phyloP scores from a whole-genome alignment of 2,888 invertebrate species.

The Ichneumon xanthorius region DNA sequence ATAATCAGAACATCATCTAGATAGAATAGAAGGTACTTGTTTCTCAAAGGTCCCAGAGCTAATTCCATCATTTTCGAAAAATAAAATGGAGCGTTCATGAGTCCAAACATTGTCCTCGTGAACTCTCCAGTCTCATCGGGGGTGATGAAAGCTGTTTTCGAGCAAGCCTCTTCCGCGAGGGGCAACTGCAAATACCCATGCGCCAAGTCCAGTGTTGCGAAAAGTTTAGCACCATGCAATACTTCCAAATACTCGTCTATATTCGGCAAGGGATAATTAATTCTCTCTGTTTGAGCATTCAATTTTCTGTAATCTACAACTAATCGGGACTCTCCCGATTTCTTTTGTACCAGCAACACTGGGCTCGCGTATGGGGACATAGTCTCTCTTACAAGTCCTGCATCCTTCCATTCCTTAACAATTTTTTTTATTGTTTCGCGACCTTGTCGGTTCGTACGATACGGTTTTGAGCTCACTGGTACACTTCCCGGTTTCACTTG shows the following conservation, averaged over 20 bases:
- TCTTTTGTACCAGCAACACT: constrained; percentile 65
- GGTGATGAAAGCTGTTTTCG: constrained; percentile 69
- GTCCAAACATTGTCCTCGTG: constrained; percentile 73
- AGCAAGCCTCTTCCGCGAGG: constrained; percentile 55
- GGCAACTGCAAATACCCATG: not conserved
- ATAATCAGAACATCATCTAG: constrained; percentile 76
- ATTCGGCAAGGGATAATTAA: constrained; percentile 61
- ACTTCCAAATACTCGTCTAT: constrained; percentile 63
- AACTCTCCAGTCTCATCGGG: constrained; percentile 73
- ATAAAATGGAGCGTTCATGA: constrained; percentile 75
- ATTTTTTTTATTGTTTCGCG: constrained; percentile 57
- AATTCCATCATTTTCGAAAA: constrained; percentile 70
- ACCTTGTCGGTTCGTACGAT: constrained; percentile 40
- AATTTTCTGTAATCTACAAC: constrained; percentile 67
- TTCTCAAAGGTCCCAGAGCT: constrained; percentile 65
- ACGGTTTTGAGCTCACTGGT: constrained; percentile 53
- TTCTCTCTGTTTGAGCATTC: constrained; percentile 61
- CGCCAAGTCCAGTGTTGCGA: constrained; percentile 34
- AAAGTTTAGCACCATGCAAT: constrained; percentile 33
- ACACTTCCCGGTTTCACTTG: constrained; percentile 49
- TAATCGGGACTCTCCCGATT: constrained; percentile 66
- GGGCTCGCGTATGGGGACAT: constrained; percentile 66
- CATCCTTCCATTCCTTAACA: constrained; percentile 56
- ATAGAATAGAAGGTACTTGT: constrained; percentile 70
- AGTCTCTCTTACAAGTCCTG: constrained; percentile 60